Conservation (phyloP, 2,113 vertebrate genomes). For the Erythrolamprus reginae region DNA sequence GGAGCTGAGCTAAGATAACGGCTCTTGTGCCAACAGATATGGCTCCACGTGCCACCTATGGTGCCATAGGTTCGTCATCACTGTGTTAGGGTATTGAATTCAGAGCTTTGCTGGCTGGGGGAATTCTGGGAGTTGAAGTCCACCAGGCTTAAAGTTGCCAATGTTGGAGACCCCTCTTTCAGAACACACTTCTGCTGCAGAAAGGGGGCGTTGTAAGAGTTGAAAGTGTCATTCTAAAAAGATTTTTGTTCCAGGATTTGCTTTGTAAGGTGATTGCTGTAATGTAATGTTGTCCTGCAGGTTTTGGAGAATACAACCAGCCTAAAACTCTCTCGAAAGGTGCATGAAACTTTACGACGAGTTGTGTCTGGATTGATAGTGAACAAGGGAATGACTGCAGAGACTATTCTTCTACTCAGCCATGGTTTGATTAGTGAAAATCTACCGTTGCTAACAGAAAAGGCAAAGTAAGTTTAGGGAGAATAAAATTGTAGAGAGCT, state of each 20-base stretch:
- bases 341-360: slow-evolving; percentile 80
- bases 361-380: slow-evolving; percentile 82
- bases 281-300: slow-evolving; percentile 59
- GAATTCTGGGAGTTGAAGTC: too few species aligned
- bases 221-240: not conserved
- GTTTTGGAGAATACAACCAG: slow-evolving; percentile 83
- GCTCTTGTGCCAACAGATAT: too few species aligned
- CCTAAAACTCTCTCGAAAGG: slow-evolving; percentile 85
- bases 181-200: not conserved
- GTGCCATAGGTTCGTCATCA: too few species aligned
- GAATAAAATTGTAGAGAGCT: not conserved
- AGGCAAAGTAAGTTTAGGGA: slow-evolving; percentile 78
- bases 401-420: slow-evolving; percentile 84
- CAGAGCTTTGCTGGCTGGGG: too few species aligned
- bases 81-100: too few species aligned
- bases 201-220: not conserved
- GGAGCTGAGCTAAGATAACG: too few species aligned
- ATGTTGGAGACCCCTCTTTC: not conserved
- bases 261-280: not conserved
- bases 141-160: too few species aligned
- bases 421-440: slow-evolving; percentile 92
- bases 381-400: slow-evolving; percentile 79
- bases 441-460: slow-evolving; percentile 86
- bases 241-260: not conserved
- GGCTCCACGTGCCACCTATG: too few species aligned